Evolutionary conservation across 1,140 invertebrate genomes (phyloP), one percentile per base, ranked within the genome.

Genomic region (Tetramorium alpestre): DNA sequence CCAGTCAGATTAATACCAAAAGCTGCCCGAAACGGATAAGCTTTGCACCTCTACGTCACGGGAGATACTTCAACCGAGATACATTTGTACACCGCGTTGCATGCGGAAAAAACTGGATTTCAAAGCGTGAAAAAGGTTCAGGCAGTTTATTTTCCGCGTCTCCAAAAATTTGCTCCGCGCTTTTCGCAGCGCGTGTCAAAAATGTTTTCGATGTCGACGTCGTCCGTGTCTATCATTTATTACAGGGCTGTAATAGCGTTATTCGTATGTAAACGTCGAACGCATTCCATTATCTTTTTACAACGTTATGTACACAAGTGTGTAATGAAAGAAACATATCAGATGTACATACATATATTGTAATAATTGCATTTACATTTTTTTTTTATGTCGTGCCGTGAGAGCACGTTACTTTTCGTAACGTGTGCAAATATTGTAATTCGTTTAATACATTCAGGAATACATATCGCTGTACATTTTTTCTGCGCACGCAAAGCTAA

Each of bases 1-100:
- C 80, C 54, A 7, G 80, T 84, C 80, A 75, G 80, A 84, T 84
- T 84, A 84, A 84, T 84, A 84, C 80, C 69, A 70, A 84, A 84
- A 84, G 80, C 80, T 84, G 80, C 54, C 80, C 80, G 80, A 28
- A 22, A 84, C 69, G 80, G 80, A 84, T 84, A 84, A 84, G 80
- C 80, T 84, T 75, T 60, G 80, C 80, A 75, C 80, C 56, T 60
- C 54, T 33, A 62, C 41, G 80, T 84, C 80, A 84, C 54, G 69
- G 80, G 7, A 84, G 80, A 84, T 75, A 84, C 56, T 84, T 84
- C 69, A 75, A 47, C 41, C 69, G 69, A 84, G 80, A 84, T 84
- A 84, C 67, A 84, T 75, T 75, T 84, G 67, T 73, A 58, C 16
- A 58, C 38, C 54, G 80, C 51, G 65, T 3, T 16, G 67, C 67